Percentiles rank a stretch among this genome's conserved stretches.
phyloP scores from a whole-genome alignment of 2,888 invertebrate species.

The Rutpela maculata region DNA sequence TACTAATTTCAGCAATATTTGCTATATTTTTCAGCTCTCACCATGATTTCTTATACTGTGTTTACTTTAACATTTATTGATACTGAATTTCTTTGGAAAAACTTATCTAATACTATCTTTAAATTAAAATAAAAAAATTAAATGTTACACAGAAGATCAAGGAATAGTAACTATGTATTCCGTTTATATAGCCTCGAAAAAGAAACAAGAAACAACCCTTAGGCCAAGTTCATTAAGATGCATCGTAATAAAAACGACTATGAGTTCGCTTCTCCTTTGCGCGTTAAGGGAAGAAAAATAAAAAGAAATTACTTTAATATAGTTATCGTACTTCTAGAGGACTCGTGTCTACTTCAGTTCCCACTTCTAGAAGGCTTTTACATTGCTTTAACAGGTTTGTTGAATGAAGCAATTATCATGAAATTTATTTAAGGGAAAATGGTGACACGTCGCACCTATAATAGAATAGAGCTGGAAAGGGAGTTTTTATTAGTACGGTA shows the following conservation, averaged over 20 bases:
- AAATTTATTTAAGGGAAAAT: neutral
- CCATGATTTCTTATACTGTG: no score
- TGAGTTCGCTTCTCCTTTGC: neutral
- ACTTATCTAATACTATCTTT: neutral
- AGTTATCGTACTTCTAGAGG: slow-evolving; percentile 1
- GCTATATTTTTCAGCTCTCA: neutral
- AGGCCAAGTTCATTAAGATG: slow-evolving; percentile 3
- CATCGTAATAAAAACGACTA: neutral
- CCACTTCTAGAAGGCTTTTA: neutral
- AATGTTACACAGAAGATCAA: neutral
- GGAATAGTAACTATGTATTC: neutral
- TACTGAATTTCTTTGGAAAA: neutral
- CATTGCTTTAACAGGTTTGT: neutral
- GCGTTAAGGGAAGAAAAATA: neutral
- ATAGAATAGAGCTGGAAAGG: neutral
- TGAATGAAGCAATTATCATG: slow-evolving; percentile 1
- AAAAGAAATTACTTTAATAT: neutral
- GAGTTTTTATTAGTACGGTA: no score
- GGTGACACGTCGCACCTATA: neutral
- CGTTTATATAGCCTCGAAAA: neutral
- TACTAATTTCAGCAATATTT: no score
- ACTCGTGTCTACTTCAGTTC: slow-evolving; percentile 1
- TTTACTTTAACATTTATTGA: neutral
- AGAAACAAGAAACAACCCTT: slow-evolving; percentile 7
- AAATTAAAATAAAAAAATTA: neutral